phyloP scores from a whole-genome alignment of 2,888 invertebrate species.

The Xylocampa areola region DNA sequence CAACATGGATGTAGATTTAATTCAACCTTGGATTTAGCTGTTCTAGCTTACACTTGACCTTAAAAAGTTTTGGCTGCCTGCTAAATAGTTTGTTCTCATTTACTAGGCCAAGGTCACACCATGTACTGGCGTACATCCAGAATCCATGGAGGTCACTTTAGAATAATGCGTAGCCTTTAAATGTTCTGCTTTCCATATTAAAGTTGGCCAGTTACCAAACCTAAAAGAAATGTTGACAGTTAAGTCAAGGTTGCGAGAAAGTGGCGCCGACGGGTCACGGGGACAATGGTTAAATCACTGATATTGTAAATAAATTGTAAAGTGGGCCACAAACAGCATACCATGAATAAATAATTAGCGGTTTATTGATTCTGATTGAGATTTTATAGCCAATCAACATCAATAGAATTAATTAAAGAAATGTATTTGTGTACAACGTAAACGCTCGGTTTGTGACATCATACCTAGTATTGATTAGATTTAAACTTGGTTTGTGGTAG shows the following conservation, averaged over 20 bases:
- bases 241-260: slow-evolving; percentile 64
- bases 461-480: no score
- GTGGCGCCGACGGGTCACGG: slow-evolving; percentile 59
- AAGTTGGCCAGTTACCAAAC: slow-evolving; percentile 66
- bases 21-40: slow-evolving; percentile 6
- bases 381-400: slow-evolving; percentile 28
- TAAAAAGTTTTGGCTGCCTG: slow-evolving; percentile 44
- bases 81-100: slow-evolving; percentile 36
- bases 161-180: slow-evolving; percentile 51
- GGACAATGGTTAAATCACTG: slow-evolving; percentile 53
- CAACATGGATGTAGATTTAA: slow-evolving; percentile 11
- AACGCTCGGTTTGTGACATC: no score
- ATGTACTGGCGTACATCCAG: slow-evolving; percentile 67
- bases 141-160: slow-evolving; percentile 59
- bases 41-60: slow-evolving; percentile 32
- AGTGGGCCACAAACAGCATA: slow-evolving; percentile 47
- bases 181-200: slow-evolving; percentile 47
- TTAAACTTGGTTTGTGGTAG: background rate
- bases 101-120: slow-evolving; percentile 66
- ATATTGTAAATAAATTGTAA: slow-evolving; percentile 42
- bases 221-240: slow-evolving; percentile 53
- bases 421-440: background rate
- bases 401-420: slow-evolving; percentile 5
- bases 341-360: slow-evolving; percentile 43
- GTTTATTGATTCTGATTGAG: slow-evolving; percentile 29